A percentile compares a stretch with the other conserved stretches of the same genome.
phyloP scores from a whole-genome alignment of 2,797 vertebrate genomes.

The Cuculus canorus region DNA sequence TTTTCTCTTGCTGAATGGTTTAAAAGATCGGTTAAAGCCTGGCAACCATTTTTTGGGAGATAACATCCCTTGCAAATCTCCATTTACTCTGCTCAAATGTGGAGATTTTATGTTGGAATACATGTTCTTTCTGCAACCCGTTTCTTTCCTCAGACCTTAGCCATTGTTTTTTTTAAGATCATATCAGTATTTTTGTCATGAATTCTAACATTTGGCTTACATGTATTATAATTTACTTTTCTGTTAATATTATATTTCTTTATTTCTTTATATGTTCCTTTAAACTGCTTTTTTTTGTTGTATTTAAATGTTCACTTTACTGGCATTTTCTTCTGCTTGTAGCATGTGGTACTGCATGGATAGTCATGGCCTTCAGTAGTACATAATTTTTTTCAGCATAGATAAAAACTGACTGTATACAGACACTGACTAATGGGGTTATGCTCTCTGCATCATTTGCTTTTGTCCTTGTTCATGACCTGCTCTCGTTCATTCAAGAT shows the following conservation, averaged over 20 bases:
- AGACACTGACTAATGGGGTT: slow-evolving; percentile 16
- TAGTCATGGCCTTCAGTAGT: not conserved
- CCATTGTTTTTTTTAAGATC: not conserved
- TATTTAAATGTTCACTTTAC: not conserved
- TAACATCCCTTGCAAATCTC: not conserved
- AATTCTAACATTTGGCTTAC: not conserved
- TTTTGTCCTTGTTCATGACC: slow-evolving; percentile 42
- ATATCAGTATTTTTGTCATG: not conserved
- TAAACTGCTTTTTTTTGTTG: not conserved
- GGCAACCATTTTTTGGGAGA: not conserved
- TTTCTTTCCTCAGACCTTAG: not conserved
- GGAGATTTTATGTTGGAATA: not conserved
- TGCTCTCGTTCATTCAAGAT: slow-evolving; percentile 19
- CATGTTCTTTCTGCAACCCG: not conserved
- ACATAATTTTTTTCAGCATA: not conserved
- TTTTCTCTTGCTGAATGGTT: not conserved
- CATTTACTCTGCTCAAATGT: not conserved
- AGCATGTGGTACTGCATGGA: not conserved
- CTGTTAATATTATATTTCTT: not conserved
- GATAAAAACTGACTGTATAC: not conserved
- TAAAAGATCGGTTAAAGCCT: not conserved
- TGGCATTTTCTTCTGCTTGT: not conserved
- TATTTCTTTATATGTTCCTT: not conserved
- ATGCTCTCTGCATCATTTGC: not conserved
- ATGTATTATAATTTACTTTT: not conserved